phyloP scores from a whole-genome alignment of 2,113 vertebrate genomes.

The Addax nasomaculatus region DNA sequence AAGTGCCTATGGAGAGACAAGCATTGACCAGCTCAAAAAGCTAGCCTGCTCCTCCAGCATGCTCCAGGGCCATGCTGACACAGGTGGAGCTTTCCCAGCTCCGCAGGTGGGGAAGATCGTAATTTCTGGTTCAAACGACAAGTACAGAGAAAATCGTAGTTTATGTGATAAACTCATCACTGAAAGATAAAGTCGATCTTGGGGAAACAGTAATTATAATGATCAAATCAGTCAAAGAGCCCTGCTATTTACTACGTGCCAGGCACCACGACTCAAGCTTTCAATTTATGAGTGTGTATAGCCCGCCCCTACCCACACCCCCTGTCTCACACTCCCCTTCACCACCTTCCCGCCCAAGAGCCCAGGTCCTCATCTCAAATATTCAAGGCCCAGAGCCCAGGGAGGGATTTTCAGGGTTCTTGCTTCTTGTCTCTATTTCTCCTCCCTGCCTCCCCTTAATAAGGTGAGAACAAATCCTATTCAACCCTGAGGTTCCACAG shows the following conservation, averaged over 20 bases:
- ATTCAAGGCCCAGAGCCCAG: background rate
- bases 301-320: background rate
- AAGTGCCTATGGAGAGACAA: background rate
- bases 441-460: too few relatives aligned
- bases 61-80: background rate
- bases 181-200: background rate
- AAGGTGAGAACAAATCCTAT: background rate
- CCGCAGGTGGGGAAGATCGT: too few relatives aligned
- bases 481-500: rapidly evolving
- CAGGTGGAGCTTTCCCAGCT: background rate
- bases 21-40: background rate
- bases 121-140: background rate
- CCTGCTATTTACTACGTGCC: rapidly evolving
- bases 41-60: background rate
- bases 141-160: background rate
- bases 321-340: background rate
- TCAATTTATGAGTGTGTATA: rapidly evolving
- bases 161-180: background rate
- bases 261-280: rapidly evolving
- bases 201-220: background rate
- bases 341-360: background rate
- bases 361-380: background rate
- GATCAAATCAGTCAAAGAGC: background rate
- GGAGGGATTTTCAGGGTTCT: background rate
- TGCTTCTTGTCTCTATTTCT: background rate